Conservation (phyloP, 2,888 invertebrate genomes). For the Campaea margaritaria region DNA sequence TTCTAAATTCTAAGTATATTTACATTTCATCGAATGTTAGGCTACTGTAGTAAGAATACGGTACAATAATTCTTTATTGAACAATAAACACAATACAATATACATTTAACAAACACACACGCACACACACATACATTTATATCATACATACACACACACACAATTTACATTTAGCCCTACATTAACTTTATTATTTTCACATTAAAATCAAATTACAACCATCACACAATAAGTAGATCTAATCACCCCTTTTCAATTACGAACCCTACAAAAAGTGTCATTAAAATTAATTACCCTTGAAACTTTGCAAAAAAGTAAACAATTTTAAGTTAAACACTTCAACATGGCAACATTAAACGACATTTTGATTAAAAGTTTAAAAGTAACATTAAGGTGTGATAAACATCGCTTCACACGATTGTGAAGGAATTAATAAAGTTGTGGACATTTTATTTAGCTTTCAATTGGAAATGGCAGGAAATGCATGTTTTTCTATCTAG, state of each 20-base stretch:
- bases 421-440: slow-evolving; percentile 36
- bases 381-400: slow-evolving; percentile 28
- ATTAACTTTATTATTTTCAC: slow-evolving; percentile 3
- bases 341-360: slow-evolving; percentile 35
- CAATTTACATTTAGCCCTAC: too few relatives aligned
- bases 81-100: too few relatives aligned
- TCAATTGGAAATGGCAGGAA: slow-evolving; percentile 32
- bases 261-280: slow-evolving; percentile 24
- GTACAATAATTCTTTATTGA: too few relatives aligned
- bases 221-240: slow-evolving; percentile 9
- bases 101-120: too few relatives aligned
- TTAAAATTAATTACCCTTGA: slow-evolving; percentile 30
- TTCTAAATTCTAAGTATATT: too few relatives aligned
- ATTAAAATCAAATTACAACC: slow-evolving; percentile 26
- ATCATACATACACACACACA: too few relatives aligned
- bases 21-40: too few relatives aligned
- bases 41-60: too few relatives aligned
- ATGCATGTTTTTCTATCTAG: slow-evolving; percentile 33
- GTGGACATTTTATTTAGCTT: slow-evolving; percentile 23
- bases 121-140: too few relatives aligned
- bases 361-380: slow-evolving; percentile 34
- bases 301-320: slow-evolving; percentile 32
- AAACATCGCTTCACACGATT: slow-evolving; percentile 40
- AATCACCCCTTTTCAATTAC: slow-evolving; percentile 30
- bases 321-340: slow-evolving; percentile 22